Base-by-base conservation (phyloP, 2,113 vertebrate species). In the Hyperopisus bebe region DNA sequence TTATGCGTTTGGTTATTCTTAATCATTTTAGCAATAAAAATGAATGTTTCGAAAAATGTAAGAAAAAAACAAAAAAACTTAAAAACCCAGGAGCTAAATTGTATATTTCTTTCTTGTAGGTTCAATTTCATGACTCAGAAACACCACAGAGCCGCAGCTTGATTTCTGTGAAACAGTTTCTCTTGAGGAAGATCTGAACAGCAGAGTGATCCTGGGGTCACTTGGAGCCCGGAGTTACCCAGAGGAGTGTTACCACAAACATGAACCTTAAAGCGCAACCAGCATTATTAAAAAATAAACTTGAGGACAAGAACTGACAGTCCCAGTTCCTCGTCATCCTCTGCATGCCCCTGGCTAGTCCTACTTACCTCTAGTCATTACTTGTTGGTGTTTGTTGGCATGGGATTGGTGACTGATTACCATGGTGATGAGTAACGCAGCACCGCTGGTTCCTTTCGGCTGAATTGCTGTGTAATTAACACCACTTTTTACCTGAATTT, bases 271-370 rank as follows among this genome's bases (percentile, higher is more conserved):
- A 77, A 77, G 70, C 39, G 35, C 17, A 80, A 80, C 35, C 35
- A 80, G 15, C 74, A 80, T 80, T 42, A 80, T 35, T 80, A 80
- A 80, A 80, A 80, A 80, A 80, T 80, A 35, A 80, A 80, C 74
- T 42, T 80, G 74, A 39, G 24, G 74, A 42, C 35, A 42, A 80
- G 35, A 39, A 80, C 35, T 42, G 15, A 80, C n/a, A 70, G n/a
- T 70, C 27, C n/a, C n/a, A 39, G 5, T 77, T 77, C 74, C 35
- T 77, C 15, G 0, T 19, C 74, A 35, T 77, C 74, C 15, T 77
- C 11, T 77, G 31, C 15, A 5, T 19, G 5, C 5, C 13, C 35
- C 35, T 1, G 15, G 11, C 74, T 77, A 19, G 74, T 77, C 31
- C 35, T 42, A 2, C 35, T 80, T 42, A 39, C 35, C 35, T 19